A percentile compares a stretch with the other conserved stretches of the same genome.
phyloP scores from a whole-genome alignment of 1,140 invertebrate genomes.

The Mylabris phalerata region DNA sequence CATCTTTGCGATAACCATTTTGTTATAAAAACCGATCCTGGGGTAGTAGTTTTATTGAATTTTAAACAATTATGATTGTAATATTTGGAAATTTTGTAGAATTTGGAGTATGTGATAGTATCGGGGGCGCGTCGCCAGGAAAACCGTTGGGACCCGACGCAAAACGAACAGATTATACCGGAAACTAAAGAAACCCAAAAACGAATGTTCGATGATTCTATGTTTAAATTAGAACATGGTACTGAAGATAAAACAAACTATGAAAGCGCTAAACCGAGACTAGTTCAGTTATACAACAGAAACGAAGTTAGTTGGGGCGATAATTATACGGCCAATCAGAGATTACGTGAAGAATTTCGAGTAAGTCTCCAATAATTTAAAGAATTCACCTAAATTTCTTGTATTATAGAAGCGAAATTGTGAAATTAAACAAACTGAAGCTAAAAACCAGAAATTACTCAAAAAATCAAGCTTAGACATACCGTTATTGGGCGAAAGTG shows the following conservation, averaged over 20 bases:
- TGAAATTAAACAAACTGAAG: slow-evolving; percentile 60
- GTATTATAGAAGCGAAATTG: slow-evolving; percentile 63
- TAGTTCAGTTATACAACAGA: slow-evolving; percentile 67
- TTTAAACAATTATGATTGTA: not conserved
- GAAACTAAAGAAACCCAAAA: slow-evolving; percentile 84
- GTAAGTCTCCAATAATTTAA: slow-evolving; percentile 46
- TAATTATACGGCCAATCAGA: slow-evolving; percentile 83
- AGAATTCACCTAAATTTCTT: slow-evolving; percentile 9
- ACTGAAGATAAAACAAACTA: slow-evolving; percentile 69
- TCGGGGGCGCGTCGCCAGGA: slow-evolving; percentile 93
- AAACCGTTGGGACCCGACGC: slow-evolving; percentile 93
- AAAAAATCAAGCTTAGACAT: slow-evolving; percentile 74
- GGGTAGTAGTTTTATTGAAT: slow-evolving; percentile 50
- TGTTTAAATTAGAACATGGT: slow-evolving; percentile 93
- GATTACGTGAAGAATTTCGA: slow-evolving; percentile 74
- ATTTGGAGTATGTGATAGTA: slow-evolving; percentile 94
- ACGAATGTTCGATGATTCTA: slow-evolving; percentile 86
- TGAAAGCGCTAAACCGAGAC: slow-evolving; percentile 59
- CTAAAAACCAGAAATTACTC: slow-evolving; percentile 64
- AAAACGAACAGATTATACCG: slow-evolving; percentile 91
- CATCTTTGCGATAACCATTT: slow-evolving; percentile 97
- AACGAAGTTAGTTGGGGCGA: slow-evolving; percentile 80
- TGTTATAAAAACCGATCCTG: slow-evolving; percentile 98
- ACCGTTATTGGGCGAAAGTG: slow-evolving; percentile 65
- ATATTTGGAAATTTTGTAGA: slow-evolving; percentile 54